phyloP scores from a whole-genome alignment of 2,797 vertebrate genomes.

The Alosa sapidissima region DNA sequence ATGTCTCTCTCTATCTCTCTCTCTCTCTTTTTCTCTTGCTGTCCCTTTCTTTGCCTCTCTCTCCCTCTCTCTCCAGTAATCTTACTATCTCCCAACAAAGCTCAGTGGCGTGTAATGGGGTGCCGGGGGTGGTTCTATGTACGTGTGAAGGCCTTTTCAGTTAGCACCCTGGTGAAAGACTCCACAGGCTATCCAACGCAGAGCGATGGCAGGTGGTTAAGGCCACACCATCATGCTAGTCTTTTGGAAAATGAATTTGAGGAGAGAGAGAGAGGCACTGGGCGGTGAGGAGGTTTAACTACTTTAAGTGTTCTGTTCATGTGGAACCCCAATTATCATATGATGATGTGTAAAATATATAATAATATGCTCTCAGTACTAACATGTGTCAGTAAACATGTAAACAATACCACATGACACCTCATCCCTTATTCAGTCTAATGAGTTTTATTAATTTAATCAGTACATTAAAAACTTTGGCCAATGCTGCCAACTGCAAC shows the following conservation, averaged over 20 bases:
- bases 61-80: not conserved
- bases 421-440: not conserved
- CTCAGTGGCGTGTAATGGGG: slow-evolving; percentile 56
- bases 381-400: not conserved
- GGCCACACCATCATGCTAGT: not conserved
- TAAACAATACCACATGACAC: not conserved
- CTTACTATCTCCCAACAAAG: slow-evolving; percentile 8
- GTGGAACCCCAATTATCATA: not conserved
- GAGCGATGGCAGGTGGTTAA: slow-evolving; percentile 2
- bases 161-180: slow-evolving; percentile 47
- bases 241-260: not conserved
- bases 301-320: not conserved
- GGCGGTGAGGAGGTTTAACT: not conserved
- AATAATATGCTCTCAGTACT: not conserved
- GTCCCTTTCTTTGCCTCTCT: not conserved
- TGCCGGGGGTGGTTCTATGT: slow-evolving; percentile 56
- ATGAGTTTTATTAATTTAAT: not conserved
- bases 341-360: not conserved
- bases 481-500: not conserved
- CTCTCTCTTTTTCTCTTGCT: too few species aligned
- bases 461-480: not conserved
- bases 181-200: not conserved
- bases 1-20: not conserved
- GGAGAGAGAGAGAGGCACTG: not conserved
- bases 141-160: slow-evolving; percentile 63